Conservation (phyloP, 1,140 invertebrate species). For the Hermetia illucens region DNA sequence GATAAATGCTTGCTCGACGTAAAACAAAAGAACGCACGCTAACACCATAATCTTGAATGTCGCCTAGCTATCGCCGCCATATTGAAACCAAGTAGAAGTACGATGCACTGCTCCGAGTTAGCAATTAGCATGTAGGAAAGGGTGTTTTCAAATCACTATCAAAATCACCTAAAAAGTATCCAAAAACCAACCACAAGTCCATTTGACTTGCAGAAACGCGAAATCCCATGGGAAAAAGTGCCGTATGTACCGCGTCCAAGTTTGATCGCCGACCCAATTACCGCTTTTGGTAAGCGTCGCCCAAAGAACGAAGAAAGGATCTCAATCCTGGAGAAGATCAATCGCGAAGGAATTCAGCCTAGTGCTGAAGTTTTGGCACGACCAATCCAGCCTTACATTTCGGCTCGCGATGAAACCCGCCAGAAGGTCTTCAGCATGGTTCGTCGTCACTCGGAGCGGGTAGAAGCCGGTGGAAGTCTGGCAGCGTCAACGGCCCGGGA, state of each 20-base stretch:
- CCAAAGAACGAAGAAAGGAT: conserved; percentile 15
- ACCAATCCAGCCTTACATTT: conserved; percentile 45
- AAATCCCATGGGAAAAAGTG: conserved; percentile 71
- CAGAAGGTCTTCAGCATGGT: conserved; percentile 39
- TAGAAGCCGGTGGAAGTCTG: conserved; percentile 34
- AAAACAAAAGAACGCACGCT: too few relatives aligned
- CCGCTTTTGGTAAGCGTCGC: conserved; percentile 55
- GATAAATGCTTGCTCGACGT: too few relatives aligned
- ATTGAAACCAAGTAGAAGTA: too few relatives aligned
- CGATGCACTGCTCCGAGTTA: too few relatives aligned
- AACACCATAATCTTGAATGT: too few relatives aligned
- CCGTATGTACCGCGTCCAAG: conserved; percentile 68
- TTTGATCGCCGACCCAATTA: conserved; percentile 62
- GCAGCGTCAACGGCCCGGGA: conserved; percentile 38
- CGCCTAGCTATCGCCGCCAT: too few relatives aligned
- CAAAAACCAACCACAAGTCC: too few relatives aligned
- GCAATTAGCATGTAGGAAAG: too few relatives aligned
- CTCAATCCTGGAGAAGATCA: conserved; percentile 25
- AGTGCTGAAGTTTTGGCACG: conserved; percentile 37
- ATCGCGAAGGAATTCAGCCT: conserved; percentile 34
- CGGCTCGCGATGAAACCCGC: conserved; percentile 43
- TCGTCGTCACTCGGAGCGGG: conserved; percentile 36
- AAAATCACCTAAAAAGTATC: too few relatives aligned
- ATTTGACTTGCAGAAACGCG: conserved; percentile 58
- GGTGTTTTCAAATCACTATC: too few relatives aligned